Evolutionary conservation across 2,797 vertebrate species (phyloP), one percentile per base, ranked within the genome.

Genomic region (Gallinago stenura): DNA sequence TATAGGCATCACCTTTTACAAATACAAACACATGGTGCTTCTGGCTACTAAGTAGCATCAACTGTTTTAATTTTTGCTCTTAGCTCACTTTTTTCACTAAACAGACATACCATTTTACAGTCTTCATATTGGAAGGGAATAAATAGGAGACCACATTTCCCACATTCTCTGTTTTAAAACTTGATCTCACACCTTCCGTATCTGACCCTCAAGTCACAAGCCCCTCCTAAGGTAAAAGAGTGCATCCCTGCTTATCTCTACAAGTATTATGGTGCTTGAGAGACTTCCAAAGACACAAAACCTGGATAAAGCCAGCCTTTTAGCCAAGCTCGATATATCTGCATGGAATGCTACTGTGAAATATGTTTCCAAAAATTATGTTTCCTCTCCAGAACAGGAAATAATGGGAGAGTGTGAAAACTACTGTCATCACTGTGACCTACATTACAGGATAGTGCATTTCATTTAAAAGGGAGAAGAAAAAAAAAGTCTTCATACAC

Each of bases 401-500:
- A 72, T 50, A 80, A 82, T 6, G 7, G 14, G 35, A 79, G 25
- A 73, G 17, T 24, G 22, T 11, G 15, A 81, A 93, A 84, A 60
- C 41, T 72, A 33, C 50, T 54, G 21, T 39, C 33, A 37, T 35
- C 22, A 51, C 43, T 43, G 35, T 58, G 45, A 53, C 56, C 35
- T 60, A 75, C 39, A 69, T 35, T 80, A 33, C 43, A 77, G 39
- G 43, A 54, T 21, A 80, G 89, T 3, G 30, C 21, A 35, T 35
- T 37, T 70, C 26, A 62, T 37, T 31, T 70, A 53, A 88, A 87
- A 84, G 12, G 33, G 6, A 15, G 41, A 43, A 43, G 16, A 3
- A 41, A 69, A 69, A 37, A 37, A 15, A 25, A 71, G 46, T 54
- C 48, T 93, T 73, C 99, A 2, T 98, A 99, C 99, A 99, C 99